These are phyloP conservation scores for Chrysochloris asiatica DNA, from an alignment of 2,113 vertebrate genomes.

Conservation along the genomic window DNA sequence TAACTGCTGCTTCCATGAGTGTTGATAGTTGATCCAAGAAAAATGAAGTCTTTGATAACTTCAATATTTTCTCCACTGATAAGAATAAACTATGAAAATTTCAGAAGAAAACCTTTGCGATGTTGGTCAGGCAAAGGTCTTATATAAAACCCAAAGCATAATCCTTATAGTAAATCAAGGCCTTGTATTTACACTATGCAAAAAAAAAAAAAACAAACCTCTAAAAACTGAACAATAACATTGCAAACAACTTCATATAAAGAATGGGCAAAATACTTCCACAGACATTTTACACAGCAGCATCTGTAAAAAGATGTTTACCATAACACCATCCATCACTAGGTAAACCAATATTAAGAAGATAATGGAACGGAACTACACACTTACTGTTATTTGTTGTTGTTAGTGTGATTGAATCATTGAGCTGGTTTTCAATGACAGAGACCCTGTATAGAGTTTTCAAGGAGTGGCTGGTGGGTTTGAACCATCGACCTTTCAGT, in stretches of 20 bases:
- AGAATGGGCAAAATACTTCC: slow-evolving; percentile 10
- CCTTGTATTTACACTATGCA: slow-evolving; percentile 29
- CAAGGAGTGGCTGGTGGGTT: too few species aligned
- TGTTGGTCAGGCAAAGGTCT: slow-evolving; percentile 34
- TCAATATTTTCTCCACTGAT: too few species aligned
- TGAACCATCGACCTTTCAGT: too few species aligned
- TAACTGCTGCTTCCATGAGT: too few species aligned
- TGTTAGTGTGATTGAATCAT: too few species aligned
- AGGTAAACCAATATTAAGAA: background rate
- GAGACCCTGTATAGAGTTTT: too few species aligned
- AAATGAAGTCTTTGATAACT: too few species aligned
- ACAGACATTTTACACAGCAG: background rate
- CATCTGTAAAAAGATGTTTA: background rate
- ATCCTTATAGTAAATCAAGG: slow-evolving; percentile 4
- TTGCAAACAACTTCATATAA: background rate
- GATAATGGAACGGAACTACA: background rate
- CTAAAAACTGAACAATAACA: background rate
- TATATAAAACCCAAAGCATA: slow-evolving; percentile 53
- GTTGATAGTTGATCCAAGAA: too few species aligned
- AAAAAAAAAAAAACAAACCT: background rate
- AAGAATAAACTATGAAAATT: background rate
- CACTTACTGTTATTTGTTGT: background rate
- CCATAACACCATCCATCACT: background rate
- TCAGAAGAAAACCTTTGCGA: slow-evolving; percentile 27
- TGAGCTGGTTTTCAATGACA: too few species aligned